phyloP scores from a whole-genome alignment of 2,888 invertebrate genomes.

The Leucoma salicis region DNA sequence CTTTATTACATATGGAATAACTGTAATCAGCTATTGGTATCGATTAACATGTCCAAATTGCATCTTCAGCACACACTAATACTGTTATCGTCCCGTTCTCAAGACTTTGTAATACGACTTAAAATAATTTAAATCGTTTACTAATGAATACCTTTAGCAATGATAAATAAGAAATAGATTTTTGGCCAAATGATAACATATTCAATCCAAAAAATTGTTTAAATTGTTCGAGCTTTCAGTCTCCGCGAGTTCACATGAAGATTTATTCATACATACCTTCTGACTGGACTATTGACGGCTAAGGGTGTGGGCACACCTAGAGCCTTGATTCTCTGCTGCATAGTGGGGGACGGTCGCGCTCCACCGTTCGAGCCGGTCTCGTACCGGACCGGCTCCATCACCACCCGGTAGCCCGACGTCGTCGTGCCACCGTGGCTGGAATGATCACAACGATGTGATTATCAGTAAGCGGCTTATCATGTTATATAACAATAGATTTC shows the following conservation, averaged over 20 bases:
- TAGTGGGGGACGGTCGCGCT: constrained; percentile 87
- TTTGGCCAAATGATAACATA: no score
- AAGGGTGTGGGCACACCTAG: constrained; percentile 94
- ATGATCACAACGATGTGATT: constrained; percentile 4
- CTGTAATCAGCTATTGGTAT: no score
- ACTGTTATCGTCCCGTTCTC: no score
- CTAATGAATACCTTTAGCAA: no score
- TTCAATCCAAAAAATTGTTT: background rate
- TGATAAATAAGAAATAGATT: no score
- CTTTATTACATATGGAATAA: no score
- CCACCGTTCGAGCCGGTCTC: constrained; percentile 66
- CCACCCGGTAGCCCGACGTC: constrained; percentile 74
- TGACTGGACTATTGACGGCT: constrained; percentile 92
- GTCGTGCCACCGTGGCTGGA: constrained; percentile 72
- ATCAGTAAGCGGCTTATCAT: no score
- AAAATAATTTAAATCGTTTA: no score
- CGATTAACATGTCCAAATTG: no score
- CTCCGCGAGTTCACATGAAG: constrained; percentile 17
- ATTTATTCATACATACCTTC: constrained; percentile 84
- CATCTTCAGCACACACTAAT: no score
- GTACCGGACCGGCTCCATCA: constrained; percentile 76
- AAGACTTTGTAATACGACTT: no score
- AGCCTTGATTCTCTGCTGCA: constrained; percentile 95
- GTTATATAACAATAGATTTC: no score
- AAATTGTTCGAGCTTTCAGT: constrained; percentile 25